Evolutionary conservation across 2,113 vertebrate genomes (phyloP).

Genomic region (Herpailurus yagouaroundi): DNA sequence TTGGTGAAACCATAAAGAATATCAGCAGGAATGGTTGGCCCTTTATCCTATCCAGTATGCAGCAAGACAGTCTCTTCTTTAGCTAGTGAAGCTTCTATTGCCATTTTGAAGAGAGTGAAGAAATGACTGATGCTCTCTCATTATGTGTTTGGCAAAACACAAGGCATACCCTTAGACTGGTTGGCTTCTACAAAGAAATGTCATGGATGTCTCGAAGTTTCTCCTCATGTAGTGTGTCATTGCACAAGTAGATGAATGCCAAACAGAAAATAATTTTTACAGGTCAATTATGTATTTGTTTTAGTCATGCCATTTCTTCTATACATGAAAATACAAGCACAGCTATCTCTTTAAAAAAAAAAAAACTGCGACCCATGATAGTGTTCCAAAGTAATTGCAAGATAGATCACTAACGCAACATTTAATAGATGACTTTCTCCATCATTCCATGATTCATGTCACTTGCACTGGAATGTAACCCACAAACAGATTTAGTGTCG

Average conservation of each 20-base stretch:
- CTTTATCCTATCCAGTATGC: background rate
- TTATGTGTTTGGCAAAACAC: background rate
- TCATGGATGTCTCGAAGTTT: background rate
- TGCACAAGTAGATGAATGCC: background rate
- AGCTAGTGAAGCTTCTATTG: background rate
- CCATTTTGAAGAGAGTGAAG: background rate
- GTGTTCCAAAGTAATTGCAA: slow-evolving; percentile 71
- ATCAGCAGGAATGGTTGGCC: background rate
- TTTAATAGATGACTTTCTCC: slow-evolving; percentile 78
- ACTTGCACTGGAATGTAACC: slow-evolving; percentile 67
- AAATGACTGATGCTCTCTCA: background rate
- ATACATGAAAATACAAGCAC: background rate
- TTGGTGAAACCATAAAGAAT: background rate
- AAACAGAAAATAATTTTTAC: slow-evolving; percentile 41
- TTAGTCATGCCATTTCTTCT: slow-evolving; percentile 42
- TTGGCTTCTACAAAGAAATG: background rate
- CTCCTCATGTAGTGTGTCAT: background rate
- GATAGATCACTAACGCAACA: slow-evolving; percentile 68
- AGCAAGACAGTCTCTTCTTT: background rate
- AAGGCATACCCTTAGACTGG: background rate
- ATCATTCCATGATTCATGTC: slow-evolving; percentile 69
- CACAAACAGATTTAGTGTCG: slow-evolving; percentile 68
- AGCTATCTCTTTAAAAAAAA: slow-evolving; percentile 46
- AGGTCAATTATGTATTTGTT: slow-evolving; percentile 66
- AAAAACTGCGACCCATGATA: slow-evolving; percentile 58